Percentiles rank a stretch among this genome's conserved stretches.
Conservation (phyloP, 2,888 invertebrate species). For the Pandemis corylana region DNA sequence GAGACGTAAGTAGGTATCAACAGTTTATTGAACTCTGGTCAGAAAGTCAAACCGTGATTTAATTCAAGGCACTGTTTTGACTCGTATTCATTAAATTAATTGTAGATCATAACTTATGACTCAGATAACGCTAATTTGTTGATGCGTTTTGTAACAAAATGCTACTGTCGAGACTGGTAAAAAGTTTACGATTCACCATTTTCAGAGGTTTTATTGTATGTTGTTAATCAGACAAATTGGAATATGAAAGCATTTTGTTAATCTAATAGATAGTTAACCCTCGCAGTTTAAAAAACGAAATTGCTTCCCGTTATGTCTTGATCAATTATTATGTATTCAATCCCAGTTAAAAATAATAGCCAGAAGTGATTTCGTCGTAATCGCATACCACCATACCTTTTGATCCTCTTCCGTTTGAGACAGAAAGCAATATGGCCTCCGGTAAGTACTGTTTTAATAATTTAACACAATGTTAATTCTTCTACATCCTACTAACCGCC, state of each 20-base stretch:
- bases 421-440: too few relatives aligned
- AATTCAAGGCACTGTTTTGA: conserved; percentile 33
- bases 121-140: conserved; percentile 31
- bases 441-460: too few relatives aligned
- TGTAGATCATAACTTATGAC: conserved; percentile 35
- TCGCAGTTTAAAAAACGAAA: background rate
- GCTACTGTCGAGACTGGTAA: conserved; percentile 24
- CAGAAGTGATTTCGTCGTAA: too few relatives aligned
- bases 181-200: conserved; percentile 20
- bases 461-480: too few relatives aligned
- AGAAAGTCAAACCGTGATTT: conserved; percentile 30
- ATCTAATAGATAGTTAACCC: too few relatives aligned
- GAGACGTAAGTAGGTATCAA: conserved; percentile 56
- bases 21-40: conserved; percentile 54
- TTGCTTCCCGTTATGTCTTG: too few relatives aligned
- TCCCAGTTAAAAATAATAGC: too few relatives aligned
- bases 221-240: conserved; percentile 3
- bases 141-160: conserved; percentile 29
- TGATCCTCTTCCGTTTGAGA: too few relatives aligned
- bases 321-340: too few relatives aligned
- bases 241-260: background rate
- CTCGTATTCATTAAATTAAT: conserved; percentile 30
- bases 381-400: too few relatives aligned
- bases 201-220: conserved; percentile 8
- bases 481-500: conserved; percentile 17